Conservation (phyloP, 2,888 invertebrate species). For the Poecilus cupreus region DNA sequence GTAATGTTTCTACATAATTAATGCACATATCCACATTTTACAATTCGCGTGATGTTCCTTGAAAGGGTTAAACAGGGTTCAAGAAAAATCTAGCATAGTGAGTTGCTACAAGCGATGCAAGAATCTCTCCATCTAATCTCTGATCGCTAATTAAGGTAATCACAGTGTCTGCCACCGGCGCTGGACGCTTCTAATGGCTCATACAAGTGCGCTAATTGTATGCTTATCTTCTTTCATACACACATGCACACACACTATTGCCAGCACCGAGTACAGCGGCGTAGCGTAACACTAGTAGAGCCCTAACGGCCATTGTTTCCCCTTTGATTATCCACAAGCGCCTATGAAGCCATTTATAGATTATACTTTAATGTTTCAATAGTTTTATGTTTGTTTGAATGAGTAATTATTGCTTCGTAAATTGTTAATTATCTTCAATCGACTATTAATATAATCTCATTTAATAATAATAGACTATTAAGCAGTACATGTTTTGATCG, state of each 20-base stretch:
- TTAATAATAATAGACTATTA: neutral
- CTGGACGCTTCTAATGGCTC: conserved; percentile 44
- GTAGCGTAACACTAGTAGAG: neutral
- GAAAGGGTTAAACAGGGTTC: conserved; percentile 4
- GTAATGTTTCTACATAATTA: neutral
- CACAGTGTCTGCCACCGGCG: conserved; percentile 43
- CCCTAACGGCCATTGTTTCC: neutral
- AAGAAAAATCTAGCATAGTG: neutral
- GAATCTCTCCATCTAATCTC: conserved; percentile 17
- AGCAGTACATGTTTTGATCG: neutral
- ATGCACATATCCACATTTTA: neutral
- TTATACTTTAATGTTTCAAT: neutral
- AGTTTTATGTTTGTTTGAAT: neutral
- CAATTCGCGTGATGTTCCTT: conserved; percentile 4
- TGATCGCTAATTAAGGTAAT: conserved; percentile 48
- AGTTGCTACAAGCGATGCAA: neutral
- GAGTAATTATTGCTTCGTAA: neutral
- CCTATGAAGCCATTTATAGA: neutral
- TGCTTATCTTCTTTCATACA: conserved; percentile 25
- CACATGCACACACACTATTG: neutral
- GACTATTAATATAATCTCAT: neutral
- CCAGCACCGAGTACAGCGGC: neutral
- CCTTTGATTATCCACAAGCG: neutral
- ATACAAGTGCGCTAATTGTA: conserved; percentile 45
- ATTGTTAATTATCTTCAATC: neutral